Evolutionary conservation across 1,140 invertebrate species (phyloP), one percentile per base, ranked within the genome.

Genomic region (Lethrus apterus): DNA sequence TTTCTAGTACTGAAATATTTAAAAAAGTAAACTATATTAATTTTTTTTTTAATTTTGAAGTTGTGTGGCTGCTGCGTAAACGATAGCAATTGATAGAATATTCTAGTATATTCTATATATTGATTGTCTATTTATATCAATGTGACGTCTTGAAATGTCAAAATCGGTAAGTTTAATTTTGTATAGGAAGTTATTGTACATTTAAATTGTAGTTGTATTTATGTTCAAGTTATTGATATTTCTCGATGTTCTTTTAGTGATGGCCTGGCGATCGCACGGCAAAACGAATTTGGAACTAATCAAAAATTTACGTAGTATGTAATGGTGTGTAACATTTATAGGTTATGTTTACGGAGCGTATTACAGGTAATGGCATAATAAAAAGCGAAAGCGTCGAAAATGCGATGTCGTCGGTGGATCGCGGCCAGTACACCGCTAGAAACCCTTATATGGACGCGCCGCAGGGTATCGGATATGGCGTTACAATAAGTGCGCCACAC

Each of bases 401-500:
- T 56, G 84, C 86, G 17, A 96, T 98, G 93, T 59, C 72, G 40
- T 66, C 75, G 19, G 86, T 95, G 11, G 93, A 98, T 67, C 73
- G 95, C 60, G 85, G 79, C 51, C 74, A 88, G 56, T 95, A 89
- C 70, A 79, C 77, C 47, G 76, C 74, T 26, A 68, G 73, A 60
- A 83, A 83, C 69, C 83, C 92, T 1, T 98, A 96, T 59, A 76
- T 84, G 60, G 93, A 97, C 72, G 77, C 88, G 23, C 93, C 93
- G 0, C 92, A 92, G 68, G 75, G 78, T 23, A 93, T 93, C 59
- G 89, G 89, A 29, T 90, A 77, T 66, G 84, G 86, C 29, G 94
- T 92, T 2, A 98, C 94, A 1, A 98, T 98, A 43, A 93, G 89
- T 76, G 95, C 94, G 44, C 94, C 95, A 34, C 95, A 98, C 70